Conservation (phyloP, 1,140 invertebrate genomes). For the Drosophila burlai region DNA sequence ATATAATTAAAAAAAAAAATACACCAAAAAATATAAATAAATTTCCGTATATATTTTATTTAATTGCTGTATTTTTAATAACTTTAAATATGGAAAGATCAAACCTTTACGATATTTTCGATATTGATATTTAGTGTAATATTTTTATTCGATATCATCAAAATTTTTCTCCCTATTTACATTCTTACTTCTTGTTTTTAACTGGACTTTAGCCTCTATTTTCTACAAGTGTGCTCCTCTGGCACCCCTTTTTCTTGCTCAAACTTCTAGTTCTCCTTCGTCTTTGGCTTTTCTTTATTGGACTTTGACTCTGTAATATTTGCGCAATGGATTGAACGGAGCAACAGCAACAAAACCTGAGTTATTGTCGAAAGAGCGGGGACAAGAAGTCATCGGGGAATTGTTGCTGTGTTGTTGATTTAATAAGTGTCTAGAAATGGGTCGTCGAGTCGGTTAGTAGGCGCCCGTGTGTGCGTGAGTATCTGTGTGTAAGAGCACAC, state of each 20-base stretch:
- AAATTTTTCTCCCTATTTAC: background rate
- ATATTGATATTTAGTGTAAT: background rate
- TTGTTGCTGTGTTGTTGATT: conserved; percentile 50
- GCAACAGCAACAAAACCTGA: conserved; percentile 34
- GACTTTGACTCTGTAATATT: conserved; percentile 70
- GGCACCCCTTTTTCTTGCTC: conserved; percentile 3
- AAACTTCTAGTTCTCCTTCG: conserved; percentile 23
- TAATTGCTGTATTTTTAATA: background rate
- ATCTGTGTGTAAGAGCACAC: background rate
- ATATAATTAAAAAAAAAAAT: too few relatives aligned
- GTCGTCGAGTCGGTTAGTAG: conserved; percentile 41
- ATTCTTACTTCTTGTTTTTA: background rate
- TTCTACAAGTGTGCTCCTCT: conserved; percentile 7
- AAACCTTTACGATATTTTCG: background rate
- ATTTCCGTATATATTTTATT: too few relatives aligned
- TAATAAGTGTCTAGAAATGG: conserved; percentile 57
- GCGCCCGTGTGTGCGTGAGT: conserved; percentile 3
- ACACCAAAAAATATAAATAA: too few relatives aligned
- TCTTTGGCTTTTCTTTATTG: conserved; percentile 39
- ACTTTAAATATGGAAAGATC: background rate
- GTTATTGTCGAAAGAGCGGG: conserved; percentile 37
- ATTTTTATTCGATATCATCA: background rate
- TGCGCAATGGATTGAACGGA: conserved; percentile 55
- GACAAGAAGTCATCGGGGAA: conserved; percentile 36
- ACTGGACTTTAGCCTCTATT: background rate